Base-by-base conservation (phyloP, 2,888 invertebrate genomes). In the Temnothorax rugatulus region DNA sequence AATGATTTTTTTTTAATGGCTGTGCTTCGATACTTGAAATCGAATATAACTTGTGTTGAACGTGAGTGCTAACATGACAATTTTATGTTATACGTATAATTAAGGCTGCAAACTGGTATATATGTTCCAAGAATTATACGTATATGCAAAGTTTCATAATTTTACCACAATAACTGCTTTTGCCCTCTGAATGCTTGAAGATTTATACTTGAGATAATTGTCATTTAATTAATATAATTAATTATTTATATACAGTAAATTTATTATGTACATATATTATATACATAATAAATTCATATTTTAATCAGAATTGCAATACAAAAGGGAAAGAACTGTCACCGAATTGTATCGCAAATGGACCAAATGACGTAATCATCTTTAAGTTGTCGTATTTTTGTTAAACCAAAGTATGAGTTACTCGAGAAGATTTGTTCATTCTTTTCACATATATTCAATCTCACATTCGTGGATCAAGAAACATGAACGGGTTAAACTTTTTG, bases 281-380 rank as follows among this genome's bases (percentile, higher is more conserved):
- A 18, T 25, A 41, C 1, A 38, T 29, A 63, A 63, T 61, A n/a
- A 5, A 1, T 34, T 25, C 13, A 41, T 38, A 38, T 75, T 34
- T 50, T 76, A 38, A 34, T 38, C n/a, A 21, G 68, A 77, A 69
- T 34, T 25, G 21, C 7, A 61, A 66, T 76, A 38, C 21, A 18
- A 38, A 13, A 68, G 18, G n/a, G 15, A n/a, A 50, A 21, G 68
- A 77, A 69, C 13, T 50, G n/a, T 69, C n/a, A 69, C 21, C 9
- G 8, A 69, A 69, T 54, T 79, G 63, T 77, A 83, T 75, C 73
- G 71, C 52, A 84, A 75, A 86, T 82, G 89, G 89, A 88, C 88
- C 88, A 88, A 88, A 69, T 38, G 47, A 88, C 63, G 66, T 79
- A 69, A 84, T 71, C 59, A 59, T 88, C 75, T 68, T 81, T 69